Evolutionary conservation across 2,113 vertebrate species (phyloP), one percentile per base, ranked within the genome.

Genomic region (Chloebia gouldiae): DNA sequence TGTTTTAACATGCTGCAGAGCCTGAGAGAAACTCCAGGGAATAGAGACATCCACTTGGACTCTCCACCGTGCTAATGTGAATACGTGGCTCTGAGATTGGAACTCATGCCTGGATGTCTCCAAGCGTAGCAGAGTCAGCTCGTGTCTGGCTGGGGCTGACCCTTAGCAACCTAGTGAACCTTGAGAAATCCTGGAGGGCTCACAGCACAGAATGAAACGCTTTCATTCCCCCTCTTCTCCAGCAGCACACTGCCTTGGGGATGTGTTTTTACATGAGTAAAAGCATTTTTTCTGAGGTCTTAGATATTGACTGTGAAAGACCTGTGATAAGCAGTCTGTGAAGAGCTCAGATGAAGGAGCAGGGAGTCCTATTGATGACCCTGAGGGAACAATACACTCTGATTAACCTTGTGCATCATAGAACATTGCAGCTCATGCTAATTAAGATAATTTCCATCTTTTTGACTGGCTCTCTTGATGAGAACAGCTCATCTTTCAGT

Each of bases 151-250:
- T 95, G 80, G 71, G 94, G 86, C 44, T 97, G 96, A 97, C 94
- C 96, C 92, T 88, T 88, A 97, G 92, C 94, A 95, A 31, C 91
- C 80, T 89, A 94, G 44, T 90, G 96, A 97, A 96, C 96, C 96
- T 56, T 96, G 95, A 93, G 88, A 92, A 97, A 96, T 88, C 64
- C 86, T 97, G 95, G 95, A 97, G 86, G 76, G 82, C 91, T 96
- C 86, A 59, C 56, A 78, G 72, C 64, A 57, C 76, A 61, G 50
- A 86, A 77, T 37, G 64, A 92, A 94, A 88, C 30, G 59, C 86
- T 88, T 92, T 78, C 90, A 78, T 96, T 94, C 76, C 70, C 82
- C 56, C 80, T 94, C 68, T 95, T 35, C 76, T 96, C 86, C 91
- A 93, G 77, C 88, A 95, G 47, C 35, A 8, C 22, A 1, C 50